Percentiles rank a stretch among this genome's conserved stretches.
These are phyloP conservation scores for Panthera tigris DNA, from an alignment of 2,113 vertebrate species.

Conservation along the genomic window DNA sequence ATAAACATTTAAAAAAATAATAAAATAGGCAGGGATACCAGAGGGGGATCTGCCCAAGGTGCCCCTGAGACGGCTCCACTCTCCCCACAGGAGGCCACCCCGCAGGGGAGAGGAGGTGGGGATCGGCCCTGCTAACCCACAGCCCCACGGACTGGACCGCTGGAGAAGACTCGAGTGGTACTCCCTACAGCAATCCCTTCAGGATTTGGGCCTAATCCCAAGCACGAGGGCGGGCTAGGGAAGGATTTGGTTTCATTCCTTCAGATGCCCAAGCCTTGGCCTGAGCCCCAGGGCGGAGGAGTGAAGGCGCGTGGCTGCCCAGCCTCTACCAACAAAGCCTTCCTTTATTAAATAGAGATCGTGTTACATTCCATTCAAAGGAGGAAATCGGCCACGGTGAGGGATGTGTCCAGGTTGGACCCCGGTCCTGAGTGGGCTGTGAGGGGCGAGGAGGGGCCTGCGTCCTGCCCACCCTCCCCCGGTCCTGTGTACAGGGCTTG, in stretches of 20 bases:
- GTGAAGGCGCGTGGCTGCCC: conserved; percentile 4
- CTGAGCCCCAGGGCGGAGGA: conserved; percentile 35
- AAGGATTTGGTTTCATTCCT: conserved; percentile 73
- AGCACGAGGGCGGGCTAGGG: conserved; percentile 68
- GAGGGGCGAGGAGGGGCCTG: not conserved
- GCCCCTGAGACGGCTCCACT: not conserved
- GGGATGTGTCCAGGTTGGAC: conserved; percentile 29
- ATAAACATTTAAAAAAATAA: no score
- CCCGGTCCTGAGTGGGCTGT: not conserved
- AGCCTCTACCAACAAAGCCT: conserved; percentile 68
- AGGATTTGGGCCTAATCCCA: conserved; percentile 72
- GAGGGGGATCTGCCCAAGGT: not conserved
- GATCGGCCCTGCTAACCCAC: not conserved
- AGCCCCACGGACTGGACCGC: not conserved
- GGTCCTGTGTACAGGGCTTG: not conserved
- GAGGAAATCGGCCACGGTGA: conserved; percentile 28
- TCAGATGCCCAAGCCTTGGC: conserved; percentile 66
- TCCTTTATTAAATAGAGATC: conserved; percentile 76
- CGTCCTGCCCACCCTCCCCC: not conserved
- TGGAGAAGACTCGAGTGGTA: not conserved
- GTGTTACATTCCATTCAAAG: conserved; percentile 59
- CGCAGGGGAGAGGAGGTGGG: not conserved
- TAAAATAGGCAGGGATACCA: not conserved
- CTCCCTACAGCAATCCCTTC: not conserved
- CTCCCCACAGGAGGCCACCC: not conserved